Evolutionary conservation across 1,140 invertebrate species (phyloP).

Genomic region (Drosophila pruinosa): DNA sequence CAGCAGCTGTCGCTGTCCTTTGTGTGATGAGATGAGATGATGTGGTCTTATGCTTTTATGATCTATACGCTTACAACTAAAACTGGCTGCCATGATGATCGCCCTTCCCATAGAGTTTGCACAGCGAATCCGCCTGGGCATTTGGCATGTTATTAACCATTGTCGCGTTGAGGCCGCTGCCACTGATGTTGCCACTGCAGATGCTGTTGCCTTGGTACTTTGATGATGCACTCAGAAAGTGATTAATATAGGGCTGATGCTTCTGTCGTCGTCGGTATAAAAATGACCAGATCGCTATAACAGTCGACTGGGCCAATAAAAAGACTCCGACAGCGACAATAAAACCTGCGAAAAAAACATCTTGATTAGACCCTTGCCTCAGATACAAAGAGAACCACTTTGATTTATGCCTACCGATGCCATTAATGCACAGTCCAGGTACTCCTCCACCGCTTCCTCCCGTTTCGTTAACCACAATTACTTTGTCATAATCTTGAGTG

Average conservation of each 20-base stretch:
- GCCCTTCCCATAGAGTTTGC: conserved; percentile 92
- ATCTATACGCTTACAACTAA: conserved; percentile 82
- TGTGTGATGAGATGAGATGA: background rate
- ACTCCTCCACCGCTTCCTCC: conserved; percentile 69
- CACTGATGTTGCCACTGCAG: background rate
- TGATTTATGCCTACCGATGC: conserved; percentile 59
- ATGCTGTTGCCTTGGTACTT: conserved; percentile 10
- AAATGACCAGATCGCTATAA: conserved; percentile 92
- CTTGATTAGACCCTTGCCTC: background rate
- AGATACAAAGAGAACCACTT: background rate
- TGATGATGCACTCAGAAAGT: conserved; percentile 35
- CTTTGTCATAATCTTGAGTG: conserved; percentile 82
- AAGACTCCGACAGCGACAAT: conserved; percentile 92
- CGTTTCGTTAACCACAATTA: conserved; percentile 84
- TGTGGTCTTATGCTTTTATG: conserved; percentile 16
- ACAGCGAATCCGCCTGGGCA: conserved; percentile 82
- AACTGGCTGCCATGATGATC: conserved; percentile 90
- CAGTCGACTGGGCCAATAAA: conserved; percentile 90
- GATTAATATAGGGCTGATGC: conserved; percentile 59
- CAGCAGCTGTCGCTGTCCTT: too few species aligned
- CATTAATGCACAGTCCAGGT: conserved; percentile 89
- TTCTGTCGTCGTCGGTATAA: conserved; percentile 89
- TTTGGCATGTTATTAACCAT: conserved; percentile 14
- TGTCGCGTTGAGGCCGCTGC: background rate
- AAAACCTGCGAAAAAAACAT: conserved; percentile 84